These are phyloP conservation scores for Hippopotamus amphibius DNA, from an alignment of 2,113 vertebrate genomes.

Conservation along the genomic window DNA sequence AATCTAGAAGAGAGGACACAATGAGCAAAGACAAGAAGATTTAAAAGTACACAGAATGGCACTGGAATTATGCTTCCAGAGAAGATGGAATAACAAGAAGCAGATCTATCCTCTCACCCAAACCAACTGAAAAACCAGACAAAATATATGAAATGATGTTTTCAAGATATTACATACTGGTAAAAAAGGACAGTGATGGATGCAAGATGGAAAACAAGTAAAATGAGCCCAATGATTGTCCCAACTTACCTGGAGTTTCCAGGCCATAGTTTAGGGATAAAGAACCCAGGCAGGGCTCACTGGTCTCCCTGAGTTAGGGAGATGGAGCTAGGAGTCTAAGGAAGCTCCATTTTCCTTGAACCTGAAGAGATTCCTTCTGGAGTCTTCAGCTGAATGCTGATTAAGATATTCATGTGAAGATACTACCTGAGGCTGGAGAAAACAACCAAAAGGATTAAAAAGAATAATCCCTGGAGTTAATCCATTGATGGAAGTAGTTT, in stretches of 20 bases:
- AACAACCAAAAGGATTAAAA: constrained; percentile 1
- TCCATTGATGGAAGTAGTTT: not conserved
- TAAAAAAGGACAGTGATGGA: not conserved
- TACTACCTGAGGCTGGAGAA: not conserved
- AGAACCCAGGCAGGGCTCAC: not conserved
- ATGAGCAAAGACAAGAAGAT: not conserved
- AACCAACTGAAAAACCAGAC: not conserved
- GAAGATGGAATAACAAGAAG: constrained; percentile 10
- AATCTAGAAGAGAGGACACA: not conserved
- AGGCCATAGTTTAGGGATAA: not conserved
- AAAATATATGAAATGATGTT: constrained; percentile 19
- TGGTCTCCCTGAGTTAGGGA: not conserved
- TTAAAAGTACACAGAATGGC: not conserved
- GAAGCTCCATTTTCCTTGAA: not conserved
- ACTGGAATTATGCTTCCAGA: constrained; percentile 1
- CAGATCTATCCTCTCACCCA: constrained; percentile 1
- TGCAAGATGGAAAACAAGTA: not conserved
- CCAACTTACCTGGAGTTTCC: not conserved
- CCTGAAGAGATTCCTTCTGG: not conserved
- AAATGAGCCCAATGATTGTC: not conserved
- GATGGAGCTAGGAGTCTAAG: not conserved
- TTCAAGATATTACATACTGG: not conserved
- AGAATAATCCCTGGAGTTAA: not conserved
- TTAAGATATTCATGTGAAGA: not conserved
- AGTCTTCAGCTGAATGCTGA: not conserved